Evolutionary conservation across 2,888 invertebrate genomes (phyloP).

Genomic region (Brachylomia viminalis): DNA sequence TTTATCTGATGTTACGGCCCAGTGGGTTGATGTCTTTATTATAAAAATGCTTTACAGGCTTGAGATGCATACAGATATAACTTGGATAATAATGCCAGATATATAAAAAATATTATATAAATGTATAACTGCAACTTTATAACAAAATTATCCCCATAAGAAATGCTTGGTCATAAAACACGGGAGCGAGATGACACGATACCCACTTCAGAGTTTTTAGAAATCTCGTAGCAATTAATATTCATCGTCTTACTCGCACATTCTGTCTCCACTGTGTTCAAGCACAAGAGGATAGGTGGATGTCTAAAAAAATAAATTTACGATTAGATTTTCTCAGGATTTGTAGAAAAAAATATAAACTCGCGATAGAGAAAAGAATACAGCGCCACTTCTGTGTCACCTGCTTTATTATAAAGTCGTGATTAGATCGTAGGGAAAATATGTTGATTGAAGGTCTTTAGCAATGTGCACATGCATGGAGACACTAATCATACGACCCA

Average conservation of each 20-base stretch:
- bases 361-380: background rate
- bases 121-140: background rate
- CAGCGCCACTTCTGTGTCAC: conserved; percentile 8
- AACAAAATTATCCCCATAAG: background rate
- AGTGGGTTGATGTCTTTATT: conserved; percentile 64
- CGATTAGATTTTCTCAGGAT: background rate
- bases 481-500: conserved; percentile 17
- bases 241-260: too few relatives aligned
- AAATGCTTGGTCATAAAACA: background rate
- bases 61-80: conserved; percentile 28
- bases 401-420: conserved; percentile 42
- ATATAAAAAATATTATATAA: background rate
- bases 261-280: background rate
- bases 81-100: conserved; percentile 19
- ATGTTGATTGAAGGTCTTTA: conserved; percentile 46
- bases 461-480: conserved; percentile 30
- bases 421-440: conserved; percentile 49
- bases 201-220: background rate
- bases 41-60: conserved; percentile 47
- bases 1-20: conserved; percentile 67
- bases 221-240: background rate
- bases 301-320: background rate
- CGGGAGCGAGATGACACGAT: background rate
- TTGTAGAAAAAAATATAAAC: background rate
- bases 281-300: background rate